These are phyloP conservation scores for Agriopis marginaria DNA, from an alignment of 2,888 invertebrate species.

Conservation along the genomic window DNA sequence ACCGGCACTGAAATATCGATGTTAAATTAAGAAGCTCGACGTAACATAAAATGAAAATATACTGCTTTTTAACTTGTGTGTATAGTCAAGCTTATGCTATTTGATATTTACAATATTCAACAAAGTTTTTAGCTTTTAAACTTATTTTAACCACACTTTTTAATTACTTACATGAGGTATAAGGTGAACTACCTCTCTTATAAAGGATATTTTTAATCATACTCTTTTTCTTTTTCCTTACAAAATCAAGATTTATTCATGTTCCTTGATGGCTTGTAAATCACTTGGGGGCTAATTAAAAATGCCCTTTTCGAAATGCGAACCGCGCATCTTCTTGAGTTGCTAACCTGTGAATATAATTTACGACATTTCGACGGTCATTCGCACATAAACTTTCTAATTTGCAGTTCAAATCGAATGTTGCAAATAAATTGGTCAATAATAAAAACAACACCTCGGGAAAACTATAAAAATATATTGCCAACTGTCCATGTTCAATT, in stretches of 20 bases:
- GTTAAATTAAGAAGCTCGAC: slow-evolving; percentile 55
- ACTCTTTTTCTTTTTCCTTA: slow-evolving; percentile 51
- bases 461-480: slow-evolving; percentile 81
- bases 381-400: slow-evolving; percentile 83
- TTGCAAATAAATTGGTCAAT: slow-evolving; percentile 73
- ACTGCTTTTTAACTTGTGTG: neutral
- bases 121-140: neutral
- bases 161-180: neutral
- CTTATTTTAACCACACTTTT: neutral
- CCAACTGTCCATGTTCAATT: slow-evolving; percentile 74
- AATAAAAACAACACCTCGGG: slow-evolving; percentile 80
- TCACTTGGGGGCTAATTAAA: slow-evolving; percentile 80
- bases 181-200: slow-evolving; percentile 38
- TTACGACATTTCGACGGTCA: slow-evolving; percentile 77
- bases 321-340: slow-evolving; percentile 57
- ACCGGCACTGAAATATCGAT: slow-evolving; percentile 62
- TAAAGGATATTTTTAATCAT: slow-evolving; percentile 42
- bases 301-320: slow-evolving; percentile 67
- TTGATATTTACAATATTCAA: neutral
- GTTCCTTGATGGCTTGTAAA: slow-evolving; percentile 75
- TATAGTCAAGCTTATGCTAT: neutral
- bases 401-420: slow-evolving; percentile 72
- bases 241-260: slow-evolving; percentile 65
- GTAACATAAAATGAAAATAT: slow-evolving; percentile 40
- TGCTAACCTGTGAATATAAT: slow-evolving; percentile 77